Conservation (phyloP, 2,888 invertebrate species). For the Leptodirus hochenwartii region DNA sequence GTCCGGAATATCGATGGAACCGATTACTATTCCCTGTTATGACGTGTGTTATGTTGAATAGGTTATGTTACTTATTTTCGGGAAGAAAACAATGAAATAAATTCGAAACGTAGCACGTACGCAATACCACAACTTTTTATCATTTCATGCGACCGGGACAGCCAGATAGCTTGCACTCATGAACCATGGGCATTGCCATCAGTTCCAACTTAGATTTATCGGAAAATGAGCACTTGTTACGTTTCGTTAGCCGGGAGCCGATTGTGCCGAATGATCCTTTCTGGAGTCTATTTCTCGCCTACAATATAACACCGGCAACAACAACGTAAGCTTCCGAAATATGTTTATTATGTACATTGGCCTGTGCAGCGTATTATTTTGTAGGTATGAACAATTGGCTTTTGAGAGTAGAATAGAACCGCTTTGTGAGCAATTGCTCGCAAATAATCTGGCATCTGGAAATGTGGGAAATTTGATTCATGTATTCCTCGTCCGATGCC, state of each 20-base stretch:
- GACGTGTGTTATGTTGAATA: too few relatives aligned
- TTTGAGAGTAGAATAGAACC: slow-evolving; percentile 66
- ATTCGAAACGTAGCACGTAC: too few relatives aligned
- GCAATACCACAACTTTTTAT: too few relatives aligned
- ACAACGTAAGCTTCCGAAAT: slow-evolving; percentile 11
- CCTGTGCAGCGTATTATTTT: slow-evolving; percentile 15
- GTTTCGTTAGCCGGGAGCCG: slow-evolving; percentile 61
- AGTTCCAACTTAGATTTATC: slow-evolving; percentile 65
- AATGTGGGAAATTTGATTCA: slow-evolving; percentile 79
- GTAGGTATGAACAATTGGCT: slow-evolving; percentile 59
- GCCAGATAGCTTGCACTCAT: too few relatives aligned
- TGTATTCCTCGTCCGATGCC: slow-evolving; percentile 65
- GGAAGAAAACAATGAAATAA: too few relatives aligned
- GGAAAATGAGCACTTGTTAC: slow-evolving; percentile 59
- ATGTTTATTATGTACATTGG: not conserved
- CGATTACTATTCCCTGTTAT: too few relatives aligned
- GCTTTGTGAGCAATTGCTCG: slow-evolving; percentile 54
- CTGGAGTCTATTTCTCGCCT: slow-evolving; percentile 88
- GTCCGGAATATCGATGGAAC: too few relatives aligned
- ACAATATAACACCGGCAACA: slow-evolving; percentile 64
- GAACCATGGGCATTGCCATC: slow-evolving; percentile 59
- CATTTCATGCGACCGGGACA: too few relatives aligned
- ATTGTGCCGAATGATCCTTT: slow-evolving; percentile 77
- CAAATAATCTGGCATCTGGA: slow-evolving; percentile 73
- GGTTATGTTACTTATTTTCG: too few relatives aligned